phyloP scores from a whole-genome alignment of 2,797 vertebrate species.

The Helarctos malayanus region DNA sequence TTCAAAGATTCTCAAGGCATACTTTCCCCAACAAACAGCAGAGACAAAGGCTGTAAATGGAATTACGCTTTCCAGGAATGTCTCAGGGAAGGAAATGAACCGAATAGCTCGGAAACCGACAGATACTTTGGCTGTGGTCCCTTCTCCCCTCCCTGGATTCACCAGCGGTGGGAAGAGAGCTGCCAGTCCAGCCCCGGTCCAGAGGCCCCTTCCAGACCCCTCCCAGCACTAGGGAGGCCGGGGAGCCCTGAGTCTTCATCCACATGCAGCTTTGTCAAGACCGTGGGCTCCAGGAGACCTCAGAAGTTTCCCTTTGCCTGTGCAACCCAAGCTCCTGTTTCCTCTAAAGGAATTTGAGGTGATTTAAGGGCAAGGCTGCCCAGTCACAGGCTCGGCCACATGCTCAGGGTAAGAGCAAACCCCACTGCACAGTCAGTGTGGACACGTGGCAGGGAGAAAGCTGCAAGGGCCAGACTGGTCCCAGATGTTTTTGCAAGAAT shows the following conservation, averaged over 20 bases:
- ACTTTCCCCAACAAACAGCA: not conserved
- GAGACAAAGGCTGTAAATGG: not conserved
- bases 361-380: not conserved
- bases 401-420: not conserved
- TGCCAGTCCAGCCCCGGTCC: accelerated
- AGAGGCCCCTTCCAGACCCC: not conserved
- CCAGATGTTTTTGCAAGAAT: not conserved
- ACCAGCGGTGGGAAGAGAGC: accelerated
- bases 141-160: not conserved
- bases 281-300: not conserved
- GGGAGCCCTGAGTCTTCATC: not conserved
- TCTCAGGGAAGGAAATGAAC: not conserved
- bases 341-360: not conserved
- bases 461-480: not conserved
- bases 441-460: not conserved
- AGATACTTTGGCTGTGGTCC: no score
- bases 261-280: not conserved
- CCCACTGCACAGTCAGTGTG: accelerated
- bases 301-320: not conserved
- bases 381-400: not conserved
- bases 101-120: accelerated
- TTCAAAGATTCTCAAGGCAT: not conserved
- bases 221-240: not conserved
- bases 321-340: not conserved
- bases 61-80: not conserved